These are phyloP conservation scores for Synergus laeviventris DNA, from an alignment of 2,888 invertebrate genomes.

Conservation along the genomic window DNA sequence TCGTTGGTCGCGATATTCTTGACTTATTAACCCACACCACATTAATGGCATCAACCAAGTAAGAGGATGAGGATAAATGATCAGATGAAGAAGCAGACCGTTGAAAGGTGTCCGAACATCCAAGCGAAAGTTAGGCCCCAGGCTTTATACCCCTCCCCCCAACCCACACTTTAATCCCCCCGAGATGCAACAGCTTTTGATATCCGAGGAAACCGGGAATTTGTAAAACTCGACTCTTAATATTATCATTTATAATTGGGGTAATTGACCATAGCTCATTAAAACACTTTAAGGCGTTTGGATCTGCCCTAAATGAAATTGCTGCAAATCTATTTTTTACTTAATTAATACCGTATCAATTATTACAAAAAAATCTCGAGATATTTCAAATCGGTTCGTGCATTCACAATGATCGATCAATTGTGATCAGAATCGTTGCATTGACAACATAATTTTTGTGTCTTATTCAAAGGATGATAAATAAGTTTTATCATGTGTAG, in stretches of 20 bases:
- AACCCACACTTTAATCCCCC: constrained; percentile 46
- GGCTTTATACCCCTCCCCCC: constrained; percentile 54
- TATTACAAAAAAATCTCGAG: neutral
- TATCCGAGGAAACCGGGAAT: constrained; percentile 66
- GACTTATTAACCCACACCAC: neutral
- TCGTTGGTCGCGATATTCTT: constrained; percentile 17
- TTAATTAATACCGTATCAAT: too few species aligned
- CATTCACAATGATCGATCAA: neutral
- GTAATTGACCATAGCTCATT: neutral
- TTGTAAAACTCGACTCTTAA: neutral
- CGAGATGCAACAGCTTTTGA: constrained; percentile 59
- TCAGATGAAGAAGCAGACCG: constrained; percentile 55
- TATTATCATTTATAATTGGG: neutral
- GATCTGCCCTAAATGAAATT: too few species aligned
- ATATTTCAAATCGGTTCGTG: neutral
- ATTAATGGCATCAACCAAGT: constrained; percentile 49
- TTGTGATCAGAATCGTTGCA: neutral
- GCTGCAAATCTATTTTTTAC: too few species aligned
- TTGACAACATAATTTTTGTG: neutral
- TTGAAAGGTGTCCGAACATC: constrained; percentile 52
- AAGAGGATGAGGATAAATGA: constrained; percentile 37
- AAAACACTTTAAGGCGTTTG: too few species aligned
- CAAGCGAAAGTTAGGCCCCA: constrained; percentile 70
- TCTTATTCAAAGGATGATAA: neutral
- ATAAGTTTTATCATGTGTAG: neutral